A percentile compares a stretch with the other conserved stretches of the same genome.
These are phyloP conservation scores for Ephialtes manifestator DNA, from an alignment of 2,888 invertebrate species.

Conservation along the genomic window DNA sequence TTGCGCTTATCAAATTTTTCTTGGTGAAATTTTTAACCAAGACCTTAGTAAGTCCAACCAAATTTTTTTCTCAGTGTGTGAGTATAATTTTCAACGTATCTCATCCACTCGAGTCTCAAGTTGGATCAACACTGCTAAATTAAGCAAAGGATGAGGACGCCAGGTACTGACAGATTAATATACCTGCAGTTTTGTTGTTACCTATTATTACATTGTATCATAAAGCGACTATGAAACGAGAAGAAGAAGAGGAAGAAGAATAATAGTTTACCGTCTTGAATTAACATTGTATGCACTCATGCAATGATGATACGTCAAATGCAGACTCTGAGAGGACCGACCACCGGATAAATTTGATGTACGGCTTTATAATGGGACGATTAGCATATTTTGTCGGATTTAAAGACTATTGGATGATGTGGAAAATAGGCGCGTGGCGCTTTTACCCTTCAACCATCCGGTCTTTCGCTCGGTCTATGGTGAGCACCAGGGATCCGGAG, in stretches of 20 bases:
- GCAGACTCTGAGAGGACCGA: slow-evolving; percentile 3
- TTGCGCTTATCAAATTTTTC: too few relatives aligned
- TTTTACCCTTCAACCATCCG: slow-evolving; percentile 9
- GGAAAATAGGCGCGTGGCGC: slow-evolving; percentile 55
- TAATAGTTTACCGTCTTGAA: slow-evolving; percentile 29
- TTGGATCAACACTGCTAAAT: slow-evolving; percentile 17
- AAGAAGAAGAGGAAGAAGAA: slow-evolving; percentile 3
- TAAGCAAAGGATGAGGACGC: background rate
- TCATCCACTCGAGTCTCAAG: slow-evolving; percentile 5
- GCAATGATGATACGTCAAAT: slow-evolving; percentile 12
- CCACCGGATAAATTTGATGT: slow-evolving; percentile 10
- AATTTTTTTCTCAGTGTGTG: too few relatives aligned
- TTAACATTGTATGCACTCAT: slow-evolving; percentile 49
- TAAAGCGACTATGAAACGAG: background rate
- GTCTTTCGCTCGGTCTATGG: background rate
- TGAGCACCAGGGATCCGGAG: slow-evolving; percentile 18
- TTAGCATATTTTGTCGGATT: slow-evolving; percentile 59
- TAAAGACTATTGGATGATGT: slow-evolving; percentile 53
- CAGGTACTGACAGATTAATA: slow-evolving; percentile 21
- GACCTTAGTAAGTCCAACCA: too few relatives aligned
- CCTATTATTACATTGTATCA: slow-evolving; percentile 47
- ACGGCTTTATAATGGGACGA: slow-evolving; percentile 30
- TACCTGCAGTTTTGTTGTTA: slow-evolving; percentile 14
- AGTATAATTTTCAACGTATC: too few relatives aligned
- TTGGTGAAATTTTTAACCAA: too few relatives aligned